A percentile compares a stretch with the other conserved stretches of the same genome.
Conservation (phyloP, 2,888 invertebrate genomes). For the Dichetophora obliterata region DNA sequence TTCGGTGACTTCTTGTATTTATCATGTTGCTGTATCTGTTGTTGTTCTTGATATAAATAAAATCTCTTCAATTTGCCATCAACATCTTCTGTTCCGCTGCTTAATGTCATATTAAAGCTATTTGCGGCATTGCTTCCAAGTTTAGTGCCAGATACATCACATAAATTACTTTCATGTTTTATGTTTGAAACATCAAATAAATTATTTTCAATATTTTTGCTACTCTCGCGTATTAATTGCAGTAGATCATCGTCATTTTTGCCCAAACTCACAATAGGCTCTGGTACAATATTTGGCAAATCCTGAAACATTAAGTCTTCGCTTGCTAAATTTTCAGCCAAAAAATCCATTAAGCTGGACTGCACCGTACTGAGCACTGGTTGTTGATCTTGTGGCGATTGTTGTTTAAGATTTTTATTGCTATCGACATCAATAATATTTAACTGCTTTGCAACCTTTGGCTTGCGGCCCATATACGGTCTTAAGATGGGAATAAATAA, state of each 20-base stretch:
- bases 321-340: constrained; percentile 64
- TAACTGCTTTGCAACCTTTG: constrained; percentile 51
- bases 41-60: constrained; percentile 37
- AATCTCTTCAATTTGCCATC: constrained; percentile 51
- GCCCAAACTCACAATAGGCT: constrained; percentile 57
- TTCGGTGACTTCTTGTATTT: background rate
- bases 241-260: constrained; percentile 60
- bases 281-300: constrained; percentile 58
- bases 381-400: constrained; percentile 6
- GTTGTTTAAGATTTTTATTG: constrained; percentile 56
- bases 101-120: constrained; percentile 41
- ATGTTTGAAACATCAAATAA: constrained; percentile 55
- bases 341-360: constrained; percentile 67
- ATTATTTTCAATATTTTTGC: constrained; percentile 35
- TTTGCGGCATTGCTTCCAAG: constrained; percentile 12
- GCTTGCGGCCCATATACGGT: constrained; percentile 66
- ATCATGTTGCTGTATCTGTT: constrained; percentile 14
- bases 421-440: constrained; percentile 51
- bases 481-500: constrained; percentile 49
- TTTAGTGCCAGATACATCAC: constrained; percentile 53
- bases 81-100: constrained; percentile 41
- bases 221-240: constrained; percentile 58
- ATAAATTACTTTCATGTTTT: constrained; percentile 48
- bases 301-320: constrained; percentile 63
- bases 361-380: constrained; percentile 61